Evolutionary conservation across 2,797 vertebrate species (phyloP).

Genomic region (Pelodytes ibericus): DNA sequence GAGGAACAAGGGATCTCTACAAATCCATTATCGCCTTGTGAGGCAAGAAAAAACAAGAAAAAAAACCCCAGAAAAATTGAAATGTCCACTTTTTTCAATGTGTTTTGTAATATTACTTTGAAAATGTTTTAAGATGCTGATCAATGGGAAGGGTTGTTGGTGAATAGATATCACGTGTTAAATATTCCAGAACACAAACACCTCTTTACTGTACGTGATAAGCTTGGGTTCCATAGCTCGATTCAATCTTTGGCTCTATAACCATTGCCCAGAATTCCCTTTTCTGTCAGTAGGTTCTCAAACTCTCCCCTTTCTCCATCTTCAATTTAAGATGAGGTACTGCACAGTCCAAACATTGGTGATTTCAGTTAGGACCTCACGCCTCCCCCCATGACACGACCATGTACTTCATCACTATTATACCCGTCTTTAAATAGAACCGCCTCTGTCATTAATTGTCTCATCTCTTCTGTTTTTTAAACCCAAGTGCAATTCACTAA

Average conservation of each 20-base stretch:
- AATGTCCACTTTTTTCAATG: constrained; percentile 53
- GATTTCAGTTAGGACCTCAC: background rate
- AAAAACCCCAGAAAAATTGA: too few species aligned
- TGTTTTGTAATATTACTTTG: constrained; percentile 52
- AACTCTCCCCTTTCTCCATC: background rate
- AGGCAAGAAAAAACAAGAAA: background rate
- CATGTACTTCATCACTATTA: too few species aligned
- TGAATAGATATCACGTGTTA: constrained; percentile 6
- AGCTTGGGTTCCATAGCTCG: constrained; percentile 4
- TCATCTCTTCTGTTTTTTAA: constrained; percentile 3
- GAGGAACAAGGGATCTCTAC: constrained; percentile 11
- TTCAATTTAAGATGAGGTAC: background rate
- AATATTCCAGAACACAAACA: background rate
- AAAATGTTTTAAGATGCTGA: constrained; percentile 33
- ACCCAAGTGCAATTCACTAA: constrained; percentile 48
- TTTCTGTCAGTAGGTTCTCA: background rate
- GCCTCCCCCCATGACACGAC: too few species aligned
- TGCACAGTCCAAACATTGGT: background rate
- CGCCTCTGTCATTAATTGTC: background rate
- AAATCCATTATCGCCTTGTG: constrained; percentile 20
- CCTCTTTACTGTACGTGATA: background rate
- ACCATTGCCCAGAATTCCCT: background rate
- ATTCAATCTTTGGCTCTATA: constrained; percentile 17
- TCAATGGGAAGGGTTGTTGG: constrained; percentile 5
- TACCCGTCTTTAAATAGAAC: too few species aligned